These are phyloP conservation scores for Trileptium ribeirensis DNA, from an alignment of 2,888 invertebrate genomes.

Conservation along the genomic window DNA sequence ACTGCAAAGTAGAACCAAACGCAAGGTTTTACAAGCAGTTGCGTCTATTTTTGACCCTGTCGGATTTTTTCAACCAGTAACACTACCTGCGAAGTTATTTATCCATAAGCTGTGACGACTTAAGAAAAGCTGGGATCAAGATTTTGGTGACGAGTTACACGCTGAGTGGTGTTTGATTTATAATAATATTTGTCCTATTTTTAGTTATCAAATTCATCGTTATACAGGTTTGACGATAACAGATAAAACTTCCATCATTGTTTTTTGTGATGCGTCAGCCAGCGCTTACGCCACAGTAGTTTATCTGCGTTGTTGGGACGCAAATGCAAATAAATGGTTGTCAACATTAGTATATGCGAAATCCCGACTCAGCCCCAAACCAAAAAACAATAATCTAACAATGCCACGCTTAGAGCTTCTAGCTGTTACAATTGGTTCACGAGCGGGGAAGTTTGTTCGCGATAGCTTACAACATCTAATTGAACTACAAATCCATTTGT, in stretches of 20 bases:
- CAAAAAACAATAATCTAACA: slow-evolving; percentile 30
- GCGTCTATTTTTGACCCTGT: slow-evolving; percentile 36
- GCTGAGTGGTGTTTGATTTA: too few species aligned
- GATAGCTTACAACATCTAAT: slow-evolving; percentile 33
- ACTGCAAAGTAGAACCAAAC: slow-evolving; percentile 31
- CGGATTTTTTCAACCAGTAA: slow-evolving; percentile 32
- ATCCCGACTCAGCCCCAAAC: slow-evolving; percentile 37
- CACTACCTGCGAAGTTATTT: slow-evolving; percentile 34
- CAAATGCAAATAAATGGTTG: neutral
- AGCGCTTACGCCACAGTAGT: slow-evolving; percentile 35
- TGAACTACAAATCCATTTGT: slow-evolving; percentile 24
- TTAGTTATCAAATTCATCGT: too few species aligned
- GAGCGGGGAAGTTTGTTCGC: slow-evolving; percentile 25
- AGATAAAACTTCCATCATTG: too few species aligned
- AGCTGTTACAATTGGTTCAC: slow-evolving; percentile 8
- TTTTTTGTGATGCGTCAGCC: too few species aligned
- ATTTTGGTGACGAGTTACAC: too few species aligned
- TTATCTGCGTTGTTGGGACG: slow-evolving; percentile 31
- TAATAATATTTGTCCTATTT: too few species aligned
- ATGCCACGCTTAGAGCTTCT: slow-evolving; percentile 32
- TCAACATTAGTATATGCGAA: slow-evolving; percentile 28
- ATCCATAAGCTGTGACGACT: slow-evolving; percentile 40
- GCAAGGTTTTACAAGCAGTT: slow-evolving; percentile 29
- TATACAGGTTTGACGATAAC: too few species aligned
- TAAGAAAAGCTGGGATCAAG: slow-evolving; percentile 39